A percentile compares a stretch with the other conserved stretches of the same genome.
phyloP scores from a whole-genome alignment of 2,113 vertebrate species.

The Oncorhynchus keta region DNA sequence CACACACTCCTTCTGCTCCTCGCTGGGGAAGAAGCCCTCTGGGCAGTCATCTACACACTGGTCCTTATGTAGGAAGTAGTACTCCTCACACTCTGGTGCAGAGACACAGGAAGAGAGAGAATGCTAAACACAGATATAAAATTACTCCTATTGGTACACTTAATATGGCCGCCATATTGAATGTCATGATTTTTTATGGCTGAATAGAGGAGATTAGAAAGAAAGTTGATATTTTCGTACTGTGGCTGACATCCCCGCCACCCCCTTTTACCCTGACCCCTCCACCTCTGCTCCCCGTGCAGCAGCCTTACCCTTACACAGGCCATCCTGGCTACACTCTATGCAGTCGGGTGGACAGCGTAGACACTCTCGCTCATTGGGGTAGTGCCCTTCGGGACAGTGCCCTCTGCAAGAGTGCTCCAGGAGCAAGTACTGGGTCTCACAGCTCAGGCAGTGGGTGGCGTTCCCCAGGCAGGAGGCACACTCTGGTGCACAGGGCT shows the following conservation, averaged over 20 bases:
- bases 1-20: slow-evolving; percentile 68
- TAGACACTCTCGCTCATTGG: slow-evolving; percentile 71
- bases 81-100: slow-evolving; percentile 73
- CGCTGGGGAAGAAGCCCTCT: slow-evolving; percentile 68
- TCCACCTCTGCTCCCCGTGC: background rate
- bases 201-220: background rate
- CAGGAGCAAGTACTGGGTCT: slow-evolving; percentile 66
- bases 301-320: slow-evolving; percentile 80
- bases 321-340: slow-evolving; percentile 74
- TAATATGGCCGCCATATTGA: too few relatives aligned
- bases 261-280: background rate
- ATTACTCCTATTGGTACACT: background rate
- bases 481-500: slow-evolving; percentile 75
- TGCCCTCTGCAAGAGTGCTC: slow-evolving; percentile 65
- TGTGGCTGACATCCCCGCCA: background rate
- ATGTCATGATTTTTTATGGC: too few relatives aligned
- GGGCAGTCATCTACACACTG: slow-evolving; percentile 83
- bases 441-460: slow-evolving; percentile 79
- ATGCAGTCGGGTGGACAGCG: slow-evolving; percentile 79
- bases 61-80: slow-evolving; percentile 76
- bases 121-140: background rate
- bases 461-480: slow-evolving; percentile 73
- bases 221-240: background rate
- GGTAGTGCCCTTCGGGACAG: slow-evolving; percentile 77
- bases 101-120: background rate